Evolutionary conservation across 2,113 vertebrate genomes (phyloP), one percentile per base, ranked within the genome.

Genomic region (Cyanistes caeruleus): DNA sequence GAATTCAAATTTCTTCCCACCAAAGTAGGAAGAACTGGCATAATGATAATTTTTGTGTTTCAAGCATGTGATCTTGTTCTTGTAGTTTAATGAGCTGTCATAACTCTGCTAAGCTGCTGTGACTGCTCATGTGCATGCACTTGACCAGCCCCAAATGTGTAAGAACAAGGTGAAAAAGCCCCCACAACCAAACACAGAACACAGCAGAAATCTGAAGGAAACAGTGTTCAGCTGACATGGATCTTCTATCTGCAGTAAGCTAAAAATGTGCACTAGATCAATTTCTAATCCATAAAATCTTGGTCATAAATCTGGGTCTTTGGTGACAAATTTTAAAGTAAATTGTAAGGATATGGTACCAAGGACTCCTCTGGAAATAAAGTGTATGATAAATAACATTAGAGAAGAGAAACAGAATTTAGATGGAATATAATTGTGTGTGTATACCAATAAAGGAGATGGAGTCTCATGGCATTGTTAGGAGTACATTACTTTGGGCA

Each of bases 201-300:
- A 59, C 25, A 74, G 59, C 43, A 95, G 69, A 91, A 93, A 82
- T 18, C 58, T 28, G 44, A 55, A 79, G 72, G 53, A 83, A 87
- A 27, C 63, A 18, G 23, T 74, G 95, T 94, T 84, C 65, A 87
- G 56, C 39, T 62, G 72, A 63, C 30, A 16, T 16, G 12, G 39
- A 35, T 76, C 70, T 80, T 90, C 56, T 39, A 55, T 81, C 86
- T 74, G 39, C 86, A 89, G 68, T 63, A 37, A 92, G 56, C 72
- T 95, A 84, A 92, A 94, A 96, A 86, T 59, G 33, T 83, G 4
- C 46, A n/a, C 55, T 56, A 20, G 43, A 89, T 95, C 83, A 76
- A 39, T 80, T 83, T 33, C 30, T 83, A 83, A 86, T 79, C 78
- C 63, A 69, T 93, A 86, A 84, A 73, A 52, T 73, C 43, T 55